Evolutionary conservation across 2,797 vertebrate species (phyloP).

Genomic region (Myiotriccus ornatus): DNA sequence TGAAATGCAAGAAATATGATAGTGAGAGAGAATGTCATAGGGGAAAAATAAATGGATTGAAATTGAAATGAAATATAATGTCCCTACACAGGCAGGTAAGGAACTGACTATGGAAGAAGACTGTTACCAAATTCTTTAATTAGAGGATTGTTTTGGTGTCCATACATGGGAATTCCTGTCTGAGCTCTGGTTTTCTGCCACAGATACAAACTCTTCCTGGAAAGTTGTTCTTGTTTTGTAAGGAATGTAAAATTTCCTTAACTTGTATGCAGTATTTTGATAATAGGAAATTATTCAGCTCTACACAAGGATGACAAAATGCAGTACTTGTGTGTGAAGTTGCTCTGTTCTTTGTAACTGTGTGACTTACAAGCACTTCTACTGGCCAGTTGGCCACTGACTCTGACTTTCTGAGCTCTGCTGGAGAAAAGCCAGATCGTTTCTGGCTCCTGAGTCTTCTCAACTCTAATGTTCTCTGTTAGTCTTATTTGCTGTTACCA

Average conservation of each 20-base stretch:
- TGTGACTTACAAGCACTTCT: background rate
- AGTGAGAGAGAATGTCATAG: background rate
- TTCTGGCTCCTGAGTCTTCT: background rate
- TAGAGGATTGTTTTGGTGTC: too few species aligned
- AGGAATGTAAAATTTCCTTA: background rate
- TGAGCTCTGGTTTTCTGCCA: background rate
- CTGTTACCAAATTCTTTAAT: too few species aligned
- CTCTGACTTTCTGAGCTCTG: background rate
- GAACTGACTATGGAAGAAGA: background rate
- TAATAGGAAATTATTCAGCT: background rate
- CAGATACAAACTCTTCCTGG: fast-evolving
- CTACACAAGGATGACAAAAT: background rate
- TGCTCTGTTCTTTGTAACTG: background rate
- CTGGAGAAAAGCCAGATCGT: background rate
- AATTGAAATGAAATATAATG: background rate
- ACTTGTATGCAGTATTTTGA: background rate
- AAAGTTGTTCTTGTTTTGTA: background rate
- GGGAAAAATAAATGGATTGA: background rate
- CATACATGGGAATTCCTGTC: too few species aligned
- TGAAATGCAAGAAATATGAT: background rate
- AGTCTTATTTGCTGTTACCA: background rate
- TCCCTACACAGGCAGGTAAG: background rate
- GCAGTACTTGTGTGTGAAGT: too few species aligned
- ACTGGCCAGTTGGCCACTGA: background rate
- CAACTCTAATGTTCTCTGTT: background rate